A percentile compares a stretch with the other conserved stretches of the same genome.
Conservation (phyloP, 2,113 vertebrate genomes). For the Corythornis madagascariensis region DNA sequence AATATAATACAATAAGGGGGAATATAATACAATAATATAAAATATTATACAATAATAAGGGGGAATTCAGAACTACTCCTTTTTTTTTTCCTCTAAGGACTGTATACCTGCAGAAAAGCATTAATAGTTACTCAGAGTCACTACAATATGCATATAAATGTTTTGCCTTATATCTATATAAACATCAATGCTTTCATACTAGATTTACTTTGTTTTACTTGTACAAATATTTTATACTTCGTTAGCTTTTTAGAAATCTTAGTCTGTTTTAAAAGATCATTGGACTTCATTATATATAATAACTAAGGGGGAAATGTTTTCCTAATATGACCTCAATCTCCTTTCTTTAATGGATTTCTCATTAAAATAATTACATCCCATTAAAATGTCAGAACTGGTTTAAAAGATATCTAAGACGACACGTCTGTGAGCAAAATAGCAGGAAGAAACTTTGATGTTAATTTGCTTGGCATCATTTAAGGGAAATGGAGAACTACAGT, state of each 20-base stretch:
- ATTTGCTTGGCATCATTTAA: constrained; percentile 38
- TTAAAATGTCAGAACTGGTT: constrained; percentile 39
- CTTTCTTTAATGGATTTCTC: not conserved
- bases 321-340: constrained; percentile 31
- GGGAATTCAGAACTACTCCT: not conserved
- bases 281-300: not conserved
- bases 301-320: not conserved
- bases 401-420: constrained; percentile 22
- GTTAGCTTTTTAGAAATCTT: not conserved
- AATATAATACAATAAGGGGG: too few relatives aligned
- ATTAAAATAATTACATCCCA: constrained; percentile 41
- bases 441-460: constrained; percentile 26
- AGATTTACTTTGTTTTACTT: not conserved
- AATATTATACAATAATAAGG: too few relatives aligned
- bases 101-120: constrained; percentile 1
- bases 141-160: not conserved
- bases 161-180: not conserved
- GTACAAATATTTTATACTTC: not conserved
- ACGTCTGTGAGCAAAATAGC: constrained; percentile 6
- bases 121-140: constrained; percentile 28
- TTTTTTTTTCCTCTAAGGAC: not conserved
- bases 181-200: not conserved
- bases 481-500: not conserved
- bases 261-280: constrained; percentile 9
- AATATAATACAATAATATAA: too few relatives aligned